A percentile compares a stretch with the other conserved stretches of the same genome.
These are phyloP conservation scores for Trileptium ribeirensis DNA, from an alignment of 2,888 invertebrate genomes.

Conservation along the genomic window DNA sequence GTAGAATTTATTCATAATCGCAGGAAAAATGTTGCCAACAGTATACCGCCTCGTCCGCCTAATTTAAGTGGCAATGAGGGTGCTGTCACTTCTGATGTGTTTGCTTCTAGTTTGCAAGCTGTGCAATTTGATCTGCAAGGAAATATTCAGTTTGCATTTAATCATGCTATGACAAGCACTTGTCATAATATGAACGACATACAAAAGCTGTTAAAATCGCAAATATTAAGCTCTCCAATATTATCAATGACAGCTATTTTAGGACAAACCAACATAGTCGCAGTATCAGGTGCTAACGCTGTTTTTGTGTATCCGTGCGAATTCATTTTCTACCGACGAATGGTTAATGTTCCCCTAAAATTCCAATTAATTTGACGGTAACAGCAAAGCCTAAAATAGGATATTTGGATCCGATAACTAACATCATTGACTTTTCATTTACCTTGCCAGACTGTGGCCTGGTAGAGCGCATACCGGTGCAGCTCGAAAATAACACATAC, in stretches of 20 bases:
- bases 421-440: not conserved
- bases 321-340: not conserved
- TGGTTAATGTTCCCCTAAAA: not conserved
- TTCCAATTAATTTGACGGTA: not conserved
- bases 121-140: not conserved
- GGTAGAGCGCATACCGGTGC: not conserved
- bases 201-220: not conserved
- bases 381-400: not conserved
- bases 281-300: not conserved
- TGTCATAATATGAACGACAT: not conserved
- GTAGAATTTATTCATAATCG: not conserved
- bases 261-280: not conserved
- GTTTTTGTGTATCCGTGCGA: not conserved
- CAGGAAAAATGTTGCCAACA: too few species aligned
- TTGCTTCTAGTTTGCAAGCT: slow-evolving; percentile 4
- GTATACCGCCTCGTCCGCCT: too few species aligned
- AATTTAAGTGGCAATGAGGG: too few species aligned
- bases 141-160: not conserved
- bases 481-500: not conserved
- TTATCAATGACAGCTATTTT: not conserved
- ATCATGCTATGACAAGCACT: not conserved
- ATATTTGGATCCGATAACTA: not conserved
- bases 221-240: not conserved
- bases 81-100: not conserved
- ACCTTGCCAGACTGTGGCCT: not conserved